Evolutionary conservation across 1,140 invertebrate genomes (phyloP).

Genomic region (Adoxophyes honmai): DNA sequence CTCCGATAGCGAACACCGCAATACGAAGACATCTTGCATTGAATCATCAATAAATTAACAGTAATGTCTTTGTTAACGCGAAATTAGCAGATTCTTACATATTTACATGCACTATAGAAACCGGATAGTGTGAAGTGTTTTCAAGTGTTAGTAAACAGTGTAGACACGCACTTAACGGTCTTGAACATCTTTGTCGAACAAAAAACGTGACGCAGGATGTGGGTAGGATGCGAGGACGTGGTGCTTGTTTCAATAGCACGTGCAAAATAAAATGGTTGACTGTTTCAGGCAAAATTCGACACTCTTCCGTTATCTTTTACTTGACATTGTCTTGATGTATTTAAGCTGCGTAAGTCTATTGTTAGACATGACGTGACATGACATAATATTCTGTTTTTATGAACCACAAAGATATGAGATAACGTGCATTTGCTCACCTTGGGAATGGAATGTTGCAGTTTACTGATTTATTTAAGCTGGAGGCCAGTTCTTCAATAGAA

Average conservation of each 20-base stretch:
- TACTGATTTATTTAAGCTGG: constrained; percentile 22
- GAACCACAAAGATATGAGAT: constrained; percentile 39
- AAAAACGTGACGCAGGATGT: neutral
- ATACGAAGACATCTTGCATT: no score
- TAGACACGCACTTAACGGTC: neutral
- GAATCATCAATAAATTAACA: no score
- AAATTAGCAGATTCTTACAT: neutral
- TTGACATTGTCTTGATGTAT: no score
- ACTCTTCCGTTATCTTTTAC: no score
- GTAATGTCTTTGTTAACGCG: neutral
- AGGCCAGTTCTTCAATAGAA: neutral
- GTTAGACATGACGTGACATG: constrained; percentile 47
- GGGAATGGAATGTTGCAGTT: constrained; percentile 54
- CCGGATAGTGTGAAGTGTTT: neutral
- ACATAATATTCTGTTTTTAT: constrained; percentile 44
- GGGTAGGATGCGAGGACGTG: neutral
- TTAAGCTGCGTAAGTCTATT: constrained; percentile 24
- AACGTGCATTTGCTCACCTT: constrained; percentile 48
- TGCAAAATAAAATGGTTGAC: neutral
- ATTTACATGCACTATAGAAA: neutral
- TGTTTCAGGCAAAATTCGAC: no score
- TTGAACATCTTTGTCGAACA: neutral
- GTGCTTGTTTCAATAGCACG: neutral
- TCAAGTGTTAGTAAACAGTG: neutral
- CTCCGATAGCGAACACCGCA: no score